Evolutionary conservation across 2,888 invertebrate species (phyloP), one percentile per base, ranked within the genome.

Genomic region (Bellardia pandia): DNA sequence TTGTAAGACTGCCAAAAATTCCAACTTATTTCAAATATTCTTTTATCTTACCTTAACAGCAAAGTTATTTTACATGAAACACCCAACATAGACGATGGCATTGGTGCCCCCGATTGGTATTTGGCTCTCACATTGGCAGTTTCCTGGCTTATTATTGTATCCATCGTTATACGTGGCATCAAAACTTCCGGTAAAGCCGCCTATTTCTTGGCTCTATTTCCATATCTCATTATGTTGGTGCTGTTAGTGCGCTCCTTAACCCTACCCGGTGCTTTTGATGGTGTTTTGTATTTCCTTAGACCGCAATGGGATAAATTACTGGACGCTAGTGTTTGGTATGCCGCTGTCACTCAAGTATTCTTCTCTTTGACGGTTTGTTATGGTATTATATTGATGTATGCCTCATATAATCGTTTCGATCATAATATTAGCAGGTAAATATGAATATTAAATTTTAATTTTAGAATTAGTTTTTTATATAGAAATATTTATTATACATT

Each of bases 171-270:
- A 14, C 94, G 94, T 77, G 95, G 95, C 1, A 94, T 96, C 2
- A 94, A 94, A 89, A 95, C 95, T 86, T 94, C 95, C 0, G 95
- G 95, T 60, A 95, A 95, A 91, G 95, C 95, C 0, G 95, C 96
- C 2, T 96, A 96, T 91, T 95, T 97, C 90, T 95, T 96, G 1
- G 96, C 96, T 0, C 92, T 96, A 14, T 96, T 96, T 90, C 96
- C 96, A 0, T 96, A 96, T 90, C 90, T 94, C 42, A 94, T 96
- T 60, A 94, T 96, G 92, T 89, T 95, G 42, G 94, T 94, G 33
- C 92, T 96, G 66, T 93, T 96, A 14, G 93, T 95, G 58, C 94
- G 95, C 74, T 94, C 96, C 0, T 92, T 94, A 13, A 95, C 95
- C 0, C 90, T 96, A 56, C 94, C 95, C 0, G 96, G 96, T 0